Evolutionary conservation across 2,113 vertebrate species (phyloP).

Genomic region (Spizaetus ornatus): DNA sequence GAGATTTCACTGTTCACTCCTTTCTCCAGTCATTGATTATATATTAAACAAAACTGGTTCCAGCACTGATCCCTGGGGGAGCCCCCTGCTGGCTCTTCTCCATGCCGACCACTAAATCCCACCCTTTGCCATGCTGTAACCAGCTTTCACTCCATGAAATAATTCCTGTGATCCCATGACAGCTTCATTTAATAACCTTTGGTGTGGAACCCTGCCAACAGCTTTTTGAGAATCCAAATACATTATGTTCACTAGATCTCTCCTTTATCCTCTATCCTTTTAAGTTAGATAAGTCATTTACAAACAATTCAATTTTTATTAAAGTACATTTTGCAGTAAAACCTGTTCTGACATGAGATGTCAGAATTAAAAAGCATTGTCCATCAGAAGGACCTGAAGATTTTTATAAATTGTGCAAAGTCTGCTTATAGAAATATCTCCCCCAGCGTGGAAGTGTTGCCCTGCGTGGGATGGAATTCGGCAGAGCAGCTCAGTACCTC

Average conservation of each 20-base stretch:
- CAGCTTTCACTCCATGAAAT: neutral
- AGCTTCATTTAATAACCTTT: neutral
- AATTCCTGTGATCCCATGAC: neutral
- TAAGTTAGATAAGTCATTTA: neutral
- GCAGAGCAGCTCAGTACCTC: neutral
- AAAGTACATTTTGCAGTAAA: neutral
- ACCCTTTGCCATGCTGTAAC: neutral
- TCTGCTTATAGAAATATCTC: neutral
- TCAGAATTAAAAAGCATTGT: neutral
- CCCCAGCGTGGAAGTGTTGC: neutral
- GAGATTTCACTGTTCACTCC: neutral
- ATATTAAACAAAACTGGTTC: neutral
- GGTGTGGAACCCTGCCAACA: neutral
- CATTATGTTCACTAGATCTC: neutral
- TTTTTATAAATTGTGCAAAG: neutral
- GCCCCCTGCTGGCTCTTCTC: neutral
- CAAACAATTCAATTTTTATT: neutral
- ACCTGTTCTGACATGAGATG: neutral
- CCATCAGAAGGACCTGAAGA: neutral
- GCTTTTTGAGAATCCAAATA: neutral
- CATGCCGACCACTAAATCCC: neutral
- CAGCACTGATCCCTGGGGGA: neutral
- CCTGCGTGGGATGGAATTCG: accelerated
- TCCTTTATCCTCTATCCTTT: neutral
- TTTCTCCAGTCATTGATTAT: neutral